These are phyloP conservation scores for Xenopus petersii DNA, from an alignment of 2,797 vertebrate genomes.

Conservation along the genomic window DNA sequence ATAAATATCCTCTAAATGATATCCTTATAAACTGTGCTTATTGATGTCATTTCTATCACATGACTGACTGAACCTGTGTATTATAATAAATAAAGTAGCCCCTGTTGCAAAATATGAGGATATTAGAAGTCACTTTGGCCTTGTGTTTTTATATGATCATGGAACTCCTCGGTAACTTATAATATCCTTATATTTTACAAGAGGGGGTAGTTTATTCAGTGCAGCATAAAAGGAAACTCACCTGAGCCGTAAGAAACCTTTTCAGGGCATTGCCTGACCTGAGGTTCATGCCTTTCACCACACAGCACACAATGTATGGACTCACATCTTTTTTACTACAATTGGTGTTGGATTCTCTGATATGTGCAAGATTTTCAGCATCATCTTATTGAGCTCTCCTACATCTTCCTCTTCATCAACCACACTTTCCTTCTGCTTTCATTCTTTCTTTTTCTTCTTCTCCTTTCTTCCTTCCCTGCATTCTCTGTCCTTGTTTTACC, in stretches of 20 bases:
- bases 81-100: too few relatives aligned
- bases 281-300: slow-evolving; percentile 83
- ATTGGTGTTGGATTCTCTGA: slow-evolving; percentile 68
- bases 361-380: slow-evolving; percentile 81
- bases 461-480: slow-evolving; percentile 61
- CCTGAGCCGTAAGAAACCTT: slow-evolving; percentile 84
- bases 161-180: too few relatives aligned
- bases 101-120: too few relatives aligned
- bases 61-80: too few relatives aligned
- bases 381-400: slow-evolving; percentile 64
- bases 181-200: too few relatives aligned
- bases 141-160: too few relatives aligned
- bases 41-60: too few relatives aligned
- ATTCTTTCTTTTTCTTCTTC: slow-evolving; percentile 72
- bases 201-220: too few relatives aligned
- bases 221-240: slow-evolving; percentile 49
- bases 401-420: slow-evolving; percentile 61
- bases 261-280: slow-evolving; percentile 79
- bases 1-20: too few relatives aligned
- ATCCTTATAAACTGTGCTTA: too few relatives aligned
- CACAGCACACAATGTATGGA: slow-evolving; percentile 87
- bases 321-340: slow-evolving; percentile 78
- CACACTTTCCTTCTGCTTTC: slow-evolving; percentile 61
- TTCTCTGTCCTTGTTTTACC: slow-evolving; percentile 60
- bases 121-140: too few relatives aligned